Conservation (phyloP, 1,140 invertebrate genomes). For the Cydia amplana region DNA sequence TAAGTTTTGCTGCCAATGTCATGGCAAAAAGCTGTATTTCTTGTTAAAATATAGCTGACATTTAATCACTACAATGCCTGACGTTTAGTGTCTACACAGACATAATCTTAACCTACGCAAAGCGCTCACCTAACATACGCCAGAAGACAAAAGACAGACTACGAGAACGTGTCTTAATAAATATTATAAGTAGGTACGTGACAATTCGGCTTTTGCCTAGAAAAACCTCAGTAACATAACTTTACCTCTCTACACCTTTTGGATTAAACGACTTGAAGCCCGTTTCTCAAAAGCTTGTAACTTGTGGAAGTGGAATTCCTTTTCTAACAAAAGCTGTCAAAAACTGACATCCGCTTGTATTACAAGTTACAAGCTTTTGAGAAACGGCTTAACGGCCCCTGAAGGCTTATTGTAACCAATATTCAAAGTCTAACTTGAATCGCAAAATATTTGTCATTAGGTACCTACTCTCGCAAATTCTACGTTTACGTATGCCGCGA, state of each 20-base stretch:
- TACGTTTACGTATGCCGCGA: conserved; percentile 1
- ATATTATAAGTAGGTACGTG: too few species aligned
- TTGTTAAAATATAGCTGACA: neutral
- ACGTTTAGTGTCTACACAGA: neutral
- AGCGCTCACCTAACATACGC: neutral
- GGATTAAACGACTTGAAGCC: too few species aligned
- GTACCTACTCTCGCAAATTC: conserved; percentile 1
- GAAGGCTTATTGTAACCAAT: too few species aligned
- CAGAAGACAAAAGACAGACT: neutral
- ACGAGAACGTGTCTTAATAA: neutral
- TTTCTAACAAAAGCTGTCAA: too few species aligned
- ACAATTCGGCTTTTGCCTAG: too few species aligned
- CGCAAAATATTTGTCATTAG: neutral
- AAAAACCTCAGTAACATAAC: too few species aligned
- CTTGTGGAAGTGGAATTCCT: too few species aligned
- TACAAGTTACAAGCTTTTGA: too few species aligned
- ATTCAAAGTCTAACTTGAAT: neutral
- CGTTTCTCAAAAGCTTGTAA: too few species aligned
- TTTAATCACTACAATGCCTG: conserved; percentile 2
- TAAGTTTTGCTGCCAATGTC: neutral
- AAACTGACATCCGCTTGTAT: too few species aligned
- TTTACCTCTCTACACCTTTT: too few species aligned
- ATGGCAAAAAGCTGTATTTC: neutral
- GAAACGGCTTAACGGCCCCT: too few species aligned
- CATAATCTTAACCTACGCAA: conserved; percentile 1